Conservation (phyloP, 2,113 vertebrate genomes). For the Nothobranchius kuhntae region DNA sequence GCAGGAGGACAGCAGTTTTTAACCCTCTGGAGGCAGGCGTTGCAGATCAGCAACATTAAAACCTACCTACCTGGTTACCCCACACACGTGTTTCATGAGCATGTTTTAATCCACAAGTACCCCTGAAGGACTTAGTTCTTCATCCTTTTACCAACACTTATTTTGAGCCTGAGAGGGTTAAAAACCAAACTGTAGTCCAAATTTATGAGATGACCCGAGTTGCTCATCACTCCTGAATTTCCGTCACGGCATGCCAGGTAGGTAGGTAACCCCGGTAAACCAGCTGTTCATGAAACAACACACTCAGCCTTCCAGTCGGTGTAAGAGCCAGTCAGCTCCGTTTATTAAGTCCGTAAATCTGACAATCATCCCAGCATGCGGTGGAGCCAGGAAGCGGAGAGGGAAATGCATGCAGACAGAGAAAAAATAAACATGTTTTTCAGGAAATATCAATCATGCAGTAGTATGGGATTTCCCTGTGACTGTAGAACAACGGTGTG, state of each 20-base stretch:
- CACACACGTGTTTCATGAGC: too few relatives aligned
- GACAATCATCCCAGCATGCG: slow-evolving; percentile 54
- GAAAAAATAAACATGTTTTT: slow-evolving; percentile 75
- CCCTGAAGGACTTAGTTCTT: too few relatives aligned
- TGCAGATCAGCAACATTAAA: too few relatives aligned
- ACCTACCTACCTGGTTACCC: too few relatives aligned
- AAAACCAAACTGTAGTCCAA: neutral
- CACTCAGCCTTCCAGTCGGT: too few relatives aligned
- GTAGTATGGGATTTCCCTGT: slow-evolving; percentile 67
- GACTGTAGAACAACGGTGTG: slow-evolving; percentile 36
- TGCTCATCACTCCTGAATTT: slow-evolving; percentile 1
- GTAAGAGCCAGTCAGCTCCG: slow-evolving; percentile 1
- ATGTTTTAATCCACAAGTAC: too few relatives aligned
- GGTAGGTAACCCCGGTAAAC: neutral
- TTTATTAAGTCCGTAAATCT: slow-evolving; percentile 34
- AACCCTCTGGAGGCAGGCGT: neutral
- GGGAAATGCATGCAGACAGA: slow-evolving; percentile 24
- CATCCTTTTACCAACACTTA: too few relatives aligned
- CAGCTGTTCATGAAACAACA: neutral
- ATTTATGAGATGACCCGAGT: neutral
- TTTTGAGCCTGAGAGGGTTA: too few relatives aligned
- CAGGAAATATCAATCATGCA: slow-evolving; percentile 50
- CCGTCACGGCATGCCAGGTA: neutral
- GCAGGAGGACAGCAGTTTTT: slow-evolving; percentile 5
- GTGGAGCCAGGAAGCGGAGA: slow-evolving; percentile 39